Percentiles rank a stretch among this genome's conserved stretches.
phyloP scores from a whole-genome alignment of 1,140 invertebrate genomes.

The Thrips palmi region DNA sequence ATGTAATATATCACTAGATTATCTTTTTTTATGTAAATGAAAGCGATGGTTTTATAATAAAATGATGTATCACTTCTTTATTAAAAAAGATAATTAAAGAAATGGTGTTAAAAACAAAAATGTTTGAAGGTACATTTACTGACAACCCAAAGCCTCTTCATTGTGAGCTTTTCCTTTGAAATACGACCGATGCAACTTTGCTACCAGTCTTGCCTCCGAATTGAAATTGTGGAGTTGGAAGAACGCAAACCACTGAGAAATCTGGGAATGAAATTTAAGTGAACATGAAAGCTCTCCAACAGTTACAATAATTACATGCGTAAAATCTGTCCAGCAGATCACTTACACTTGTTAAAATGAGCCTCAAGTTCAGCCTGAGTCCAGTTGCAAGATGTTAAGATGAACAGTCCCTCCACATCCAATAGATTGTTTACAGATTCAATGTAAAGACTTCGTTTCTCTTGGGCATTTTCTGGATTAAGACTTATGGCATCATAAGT shows the following conservation, averaged over 20 bases:
- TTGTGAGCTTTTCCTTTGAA: conserved; percentile 29
- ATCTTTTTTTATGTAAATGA: too few species aligned
- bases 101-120: too few species aligned
- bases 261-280: conserved; percentile 27
- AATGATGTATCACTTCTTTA: too few species aligned
- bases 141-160: conserved; percentile 1
- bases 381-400: conserved; percentile 91
- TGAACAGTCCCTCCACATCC: conserved; percentile 40
- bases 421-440: conserved; percentile 41
- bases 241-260: conserved; percentile 37
- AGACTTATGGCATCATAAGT: conserved; percentile 86
- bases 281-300: conserved; percentile 8
- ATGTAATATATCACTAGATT: too few species aligned
- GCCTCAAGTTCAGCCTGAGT: conserved; percentile 60
- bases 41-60: too few species aligned
- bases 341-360: conserved; percentile 43
- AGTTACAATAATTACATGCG: conserved; percentile 3
- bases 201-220: conserved; percentile 71
- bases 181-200: conserved; percentile 56
- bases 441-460: conserved; percentile 46
- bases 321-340: neutral
- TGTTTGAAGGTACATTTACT: conserved; percentile 1
- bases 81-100: too few species aligned
- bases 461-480: conserved; percentile 41
- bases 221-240: conserved; percentile 61